Base-by-base conservation (phyloP, 2,888 invertebrate genomes). In the Leucoma salicis region DNA sequence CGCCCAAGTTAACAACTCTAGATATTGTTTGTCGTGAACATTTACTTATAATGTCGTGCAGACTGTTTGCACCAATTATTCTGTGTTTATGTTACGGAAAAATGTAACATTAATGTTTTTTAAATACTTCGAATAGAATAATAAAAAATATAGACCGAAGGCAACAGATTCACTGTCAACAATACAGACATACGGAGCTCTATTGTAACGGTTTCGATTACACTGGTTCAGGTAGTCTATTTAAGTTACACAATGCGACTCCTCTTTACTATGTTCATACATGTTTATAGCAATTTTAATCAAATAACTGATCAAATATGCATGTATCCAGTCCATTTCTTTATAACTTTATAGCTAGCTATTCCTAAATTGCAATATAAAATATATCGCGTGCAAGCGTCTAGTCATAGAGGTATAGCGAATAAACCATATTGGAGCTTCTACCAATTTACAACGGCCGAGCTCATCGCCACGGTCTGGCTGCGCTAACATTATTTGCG, bases 401-500 rank as follows among this genome's bases (percentile, higher is more conserved):
- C 39, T 37, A 54, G 48, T 54, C 40, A 47, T 24, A 40, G 38
- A 47, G 42, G 39, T 48, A 32, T 47, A 52, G 43, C 54, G 60
- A 62, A 67, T 64, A 57, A 56, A 53, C 49, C 49, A 24, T 59
- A 58, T 62, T 58, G 51, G 59, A 57, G 54, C 50, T 58, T 61
- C 59, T 69, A 66, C 60, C 59, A 61, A 65, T 54, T 62, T 55
- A 75, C 76, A 78, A 74, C 70, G 65, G 60, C 44, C 57, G 51
- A 55, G 53, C 46, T 61, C 59, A 55, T 61, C 72, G 77, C 68
- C 61, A 82, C 82, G 82, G 78, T 84, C 83, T 74, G 70, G 62
- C 74, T 65, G 58, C 66, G 67, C 72, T 77, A 82, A 81, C 73
- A 78, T 74, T 71, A 79, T 85, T 85, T 84, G 82, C 83, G 78